Percentiles rank a stretch among this genome's conserved stretches.
Conservation (phyloP, 2,113 vertebrate genomes). For the Megatriorchis doriae region DNA sequence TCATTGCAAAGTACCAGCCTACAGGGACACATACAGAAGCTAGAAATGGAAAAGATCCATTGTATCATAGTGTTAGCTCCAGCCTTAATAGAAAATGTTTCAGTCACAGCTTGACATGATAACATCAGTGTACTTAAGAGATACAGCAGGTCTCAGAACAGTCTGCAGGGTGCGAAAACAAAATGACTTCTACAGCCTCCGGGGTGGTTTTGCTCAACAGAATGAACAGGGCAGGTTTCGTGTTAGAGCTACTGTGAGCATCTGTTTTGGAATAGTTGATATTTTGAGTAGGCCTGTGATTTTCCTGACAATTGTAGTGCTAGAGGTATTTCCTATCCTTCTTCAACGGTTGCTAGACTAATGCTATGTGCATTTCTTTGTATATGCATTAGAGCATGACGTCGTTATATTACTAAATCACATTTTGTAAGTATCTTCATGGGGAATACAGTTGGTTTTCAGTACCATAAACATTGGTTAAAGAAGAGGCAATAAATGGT, state of each 20-base stretch:
- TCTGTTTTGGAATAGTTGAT: neutral
- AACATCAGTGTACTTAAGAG: conserved; percentile 38
- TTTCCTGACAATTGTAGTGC: neutral
- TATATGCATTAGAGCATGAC: neutral
- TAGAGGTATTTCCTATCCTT: neutral
- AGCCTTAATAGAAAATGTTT: conserved; percentile 54
- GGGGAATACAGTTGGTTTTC: neutral
- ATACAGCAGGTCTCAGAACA: conserved; percentile 28
- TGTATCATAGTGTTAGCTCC: neutral
- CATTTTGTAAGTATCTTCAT: neutral
- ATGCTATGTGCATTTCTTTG: neutral
- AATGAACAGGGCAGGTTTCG: neutral
- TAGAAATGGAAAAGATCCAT: neutral
- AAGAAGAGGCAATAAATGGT: neutral
- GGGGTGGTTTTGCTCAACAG: conserved; percentile 15
- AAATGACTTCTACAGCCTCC: conserved; percentile 22
- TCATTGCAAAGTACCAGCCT: neutral
- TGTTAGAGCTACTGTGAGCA: neutral
- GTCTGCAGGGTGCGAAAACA: conserved; percentile 46
- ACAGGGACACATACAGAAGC: neutral
- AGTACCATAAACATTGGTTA: neutral
- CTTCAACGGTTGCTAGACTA: neutral
- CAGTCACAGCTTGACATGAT: conserved; percentile 53
- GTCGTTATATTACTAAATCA: neutral
- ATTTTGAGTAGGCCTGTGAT: neutral